phyloP scores from a whole-genome alignment of 2,113 vertebrate genomes.

The Cinclus mexicanus region DNA sequence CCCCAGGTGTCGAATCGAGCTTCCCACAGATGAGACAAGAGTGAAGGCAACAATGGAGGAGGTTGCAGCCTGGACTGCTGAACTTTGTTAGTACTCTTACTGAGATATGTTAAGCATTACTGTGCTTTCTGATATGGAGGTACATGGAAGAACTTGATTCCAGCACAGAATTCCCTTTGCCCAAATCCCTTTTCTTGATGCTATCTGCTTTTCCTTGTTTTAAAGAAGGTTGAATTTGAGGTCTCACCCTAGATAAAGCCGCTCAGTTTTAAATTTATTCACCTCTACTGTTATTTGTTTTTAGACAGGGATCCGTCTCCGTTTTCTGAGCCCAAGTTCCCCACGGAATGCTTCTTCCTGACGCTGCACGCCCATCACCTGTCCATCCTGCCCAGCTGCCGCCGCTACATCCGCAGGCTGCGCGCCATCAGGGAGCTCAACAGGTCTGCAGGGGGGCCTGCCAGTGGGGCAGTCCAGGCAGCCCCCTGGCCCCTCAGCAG shows the following conservation, averaged over 20 bases:
- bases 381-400: slow-evolving; percentile 93
- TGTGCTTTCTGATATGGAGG: not conserved
- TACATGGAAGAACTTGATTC: not conserved
- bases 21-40: slow-evolving; percentile 90
- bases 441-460: not conserved
- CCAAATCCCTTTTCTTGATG: not conserved
- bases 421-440: slow-evolving; percentile 96
- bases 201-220: not conserved
- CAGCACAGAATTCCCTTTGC: not conserved
- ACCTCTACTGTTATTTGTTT: not conserved
- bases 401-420: slow-evolving; percentile 93
- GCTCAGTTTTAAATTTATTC: not conserved
- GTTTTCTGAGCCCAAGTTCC: slow-evolving; percentile 96
- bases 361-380: slow-evolving; percentile 96
- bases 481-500: not conserved
- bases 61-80: slow-evolving; percentile 85
- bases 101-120: not conserved
- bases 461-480: not conserved
- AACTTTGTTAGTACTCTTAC: slow-evolving; percentile 82
- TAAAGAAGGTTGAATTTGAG: not conserved
- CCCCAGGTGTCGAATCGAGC: slow-evolving; percentile 87
- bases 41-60: slow-evolving; percentile 96
- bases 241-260: not conserved
- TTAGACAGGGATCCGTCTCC: slow-evolving; percentile 83
- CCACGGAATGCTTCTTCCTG: slow-evolving; percentile 97